Conservation (phyloP, 2,113 vertebrate genomes). For the Choloepus hoffmanni region DNA sequence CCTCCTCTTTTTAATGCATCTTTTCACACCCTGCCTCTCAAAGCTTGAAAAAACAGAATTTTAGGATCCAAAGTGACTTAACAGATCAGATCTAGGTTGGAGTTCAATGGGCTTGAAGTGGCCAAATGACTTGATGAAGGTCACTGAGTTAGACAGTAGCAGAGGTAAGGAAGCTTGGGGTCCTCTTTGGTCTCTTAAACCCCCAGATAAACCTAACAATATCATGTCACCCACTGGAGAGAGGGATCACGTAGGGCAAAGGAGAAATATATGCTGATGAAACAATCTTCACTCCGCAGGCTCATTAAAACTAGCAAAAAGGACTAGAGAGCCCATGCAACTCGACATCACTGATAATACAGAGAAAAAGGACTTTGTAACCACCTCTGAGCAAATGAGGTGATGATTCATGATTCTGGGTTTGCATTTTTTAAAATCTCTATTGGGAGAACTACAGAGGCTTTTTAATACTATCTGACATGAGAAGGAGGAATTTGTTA, state of each 20-base stretch:
- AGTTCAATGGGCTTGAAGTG: not conserved
- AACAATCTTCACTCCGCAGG: not conserved
- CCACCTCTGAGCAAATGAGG: not conserved
- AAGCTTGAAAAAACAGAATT: not conserved
- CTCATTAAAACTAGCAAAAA: not conserved
- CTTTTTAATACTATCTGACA: not conserved
- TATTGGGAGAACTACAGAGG: not conserved
- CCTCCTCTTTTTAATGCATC: not conserved
- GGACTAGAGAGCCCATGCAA: not conserved
- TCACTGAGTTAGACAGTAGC: not conserved
- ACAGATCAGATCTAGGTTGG: not conserved
- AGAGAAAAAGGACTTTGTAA: not conserved
- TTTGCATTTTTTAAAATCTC: constrained; percentile 16
- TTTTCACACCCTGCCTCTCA: not conserved
- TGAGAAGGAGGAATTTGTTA: not conserved
- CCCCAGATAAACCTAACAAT: not conserved
- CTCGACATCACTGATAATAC: not conserved
- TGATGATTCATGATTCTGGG: not conserved
- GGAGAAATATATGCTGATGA: not conserved
- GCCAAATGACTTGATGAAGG: not conserved
- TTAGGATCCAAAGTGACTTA: not conserved
- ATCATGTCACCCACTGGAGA: not conserved
- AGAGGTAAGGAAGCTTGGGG: not conserved
- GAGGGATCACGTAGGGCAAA: not conserved
- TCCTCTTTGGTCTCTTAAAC: not conserved